Evolutionary conservation across 2,113 vertebrate genomes (phyloP).

Genomic region (Hoplias malabaricus): DNA sequence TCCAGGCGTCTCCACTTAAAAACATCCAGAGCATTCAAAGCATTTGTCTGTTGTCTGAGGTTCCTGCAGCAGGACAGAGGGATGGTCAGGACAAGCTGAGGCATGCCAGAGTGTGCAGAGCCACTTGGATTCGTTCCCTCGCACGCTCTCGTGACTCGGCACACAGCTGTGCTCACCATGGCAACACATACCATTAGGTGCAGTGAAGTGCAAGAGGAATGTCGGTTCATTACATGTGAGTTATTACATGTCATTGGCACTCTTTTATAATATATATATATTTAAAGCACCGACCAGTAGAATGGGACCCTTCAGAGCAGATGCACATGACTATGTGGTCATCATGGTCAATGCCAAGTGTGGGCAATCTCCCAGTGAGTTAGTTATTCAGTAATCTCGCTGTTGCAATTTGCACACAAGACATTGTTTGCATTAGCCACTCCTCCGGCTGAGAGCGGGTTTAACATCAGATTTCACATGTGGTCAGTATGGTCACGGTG

Average conservation of each 20-base stretch:
- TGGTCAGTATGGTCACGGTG: background rate
- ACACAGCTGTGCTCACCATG: background rate
- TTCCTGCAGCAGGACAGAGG: background rate
- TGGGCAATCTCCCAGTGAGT: background rate
- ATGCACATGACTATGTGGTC: too few relatives aligned
- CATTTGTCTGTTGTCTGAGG: background rate
- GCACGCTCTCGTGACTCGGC: background rate
- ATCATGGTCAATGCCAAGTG: too few relatives aligned
- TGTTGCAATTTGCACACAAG: background rate
- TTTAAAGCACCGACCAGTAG: too few relatives aligned
- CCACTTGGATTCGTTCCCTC: background rate
- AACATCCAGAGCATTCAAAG: background rate
- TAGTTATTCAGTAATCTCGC: background rate
- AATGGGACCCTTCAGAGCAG: too few relatives aligned
- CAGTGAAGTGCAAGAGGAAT: background rate
- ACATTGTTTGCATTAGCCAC: background rate
- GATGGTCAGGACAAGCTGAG: background rate
- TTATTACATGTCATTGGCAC: too few relatives aligned
- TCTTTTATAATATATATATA: too few relatives aligned
- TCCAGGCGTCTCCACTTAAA: background rate
- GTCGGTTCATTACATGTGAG: background rate
- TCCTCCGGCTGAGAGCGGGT: background rate
- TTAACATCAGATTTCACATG: background rate
- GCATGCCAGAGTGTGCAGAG: background rate
- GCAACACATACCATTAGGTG: background rate